These are phyloP conservation scores for Emydocephalus ijimae DNA, from an alignment of 2,113 vertebrate species.

Conservation along the genomic window DNA sequence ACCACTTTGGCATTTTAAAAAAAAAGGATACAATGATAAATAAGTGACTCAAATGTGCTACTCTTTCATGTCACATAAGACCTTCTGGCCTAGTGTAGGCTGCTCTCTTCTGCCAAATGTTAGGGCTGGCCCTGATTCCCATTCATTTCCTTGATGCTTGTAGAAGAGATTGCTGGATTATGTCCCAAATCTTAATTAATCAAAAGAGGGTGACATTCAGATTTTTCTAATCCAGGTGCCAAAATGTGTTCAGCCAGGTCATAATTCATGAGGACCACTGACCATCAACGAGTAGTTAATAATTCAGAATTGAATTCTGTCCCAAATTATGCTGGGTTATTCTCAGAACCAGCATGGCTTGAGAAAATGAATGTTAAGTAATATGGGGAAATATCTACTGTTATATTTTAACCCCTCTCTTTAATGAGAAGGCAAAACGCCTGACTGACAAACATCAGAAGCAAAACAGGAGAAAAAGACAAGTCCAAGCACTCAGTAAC, in stretches of 20 bases:
- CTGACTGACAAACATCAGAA: background rate
- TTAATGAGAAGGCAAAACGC: background rate
- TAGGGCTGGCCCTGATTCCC: background rate
- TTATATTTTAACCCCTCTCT: background rate
- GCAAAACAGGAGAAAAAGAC: background rate
- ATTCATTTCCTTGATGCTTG: background rate
- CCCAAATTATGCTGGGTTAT: background rate
- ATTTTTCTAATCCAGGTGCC: background rate
- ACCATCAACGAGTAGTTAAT: background rate
- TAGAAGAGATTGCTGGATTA: background rate
- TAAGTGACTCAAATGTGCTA: background rate
- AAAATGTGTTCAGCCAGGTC: background rate
- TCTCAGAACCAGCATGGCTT: background rate
- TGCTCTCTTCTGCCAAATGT: background rate
- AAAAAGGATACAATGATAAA: background rate
- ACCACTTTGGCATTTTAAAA: background rate
- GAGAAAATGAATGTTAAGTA: background rate
- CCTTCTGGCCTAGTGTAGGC: background rate
- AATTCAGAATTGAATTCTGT: background rate
- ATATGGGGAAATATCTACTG: background rate
- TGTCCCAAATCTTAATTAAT: background rate
- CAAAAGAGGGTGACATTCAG: background rate
- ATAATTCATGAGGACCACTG: background rate
- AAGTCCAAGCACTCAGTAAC: background rate
- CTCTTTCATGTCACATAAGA: background rate